These are phyloP conservation scores for Narcine bancroftii DNA, from an alignment of 2,113 vertebrate genomes.

Conservation along the genomic window DNA sequence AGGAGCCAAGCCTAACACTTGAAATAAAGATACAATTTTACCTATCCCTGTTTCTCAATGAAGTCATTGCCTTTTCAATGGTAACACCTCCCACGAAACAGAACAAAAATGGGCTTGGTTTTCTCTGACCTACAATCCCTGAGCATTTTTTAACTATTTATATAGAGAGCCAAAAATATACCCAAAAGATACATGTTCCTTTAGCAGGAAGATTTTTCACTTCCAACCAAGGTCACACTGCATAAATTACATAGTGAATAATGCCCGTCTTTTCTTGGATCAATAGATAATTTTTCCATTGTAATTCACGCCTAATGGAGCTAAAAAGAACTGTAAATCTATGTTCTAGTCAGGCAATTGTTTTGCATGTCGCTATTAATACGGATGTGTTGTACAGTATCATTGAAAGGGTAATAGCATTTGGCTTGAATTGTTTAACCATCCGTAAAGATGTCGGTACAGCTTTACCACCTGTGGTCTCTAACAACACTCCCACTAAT, in stretches of 20 bases:
- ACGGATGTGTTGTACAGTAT: neutral
- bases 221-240: neutral
- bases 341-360: neutral
- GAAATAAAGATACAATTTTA: neutral
- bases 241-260: neutral
- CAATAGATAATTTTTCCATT: neutral
- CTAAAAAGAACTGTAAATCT: neutral
- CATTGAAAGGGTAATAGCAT: conserved; percentile 3
- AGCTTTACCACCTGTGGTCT: neutral
- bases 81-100: neutral
- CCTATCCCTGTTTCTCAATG: neutral
- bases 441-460: neutral
- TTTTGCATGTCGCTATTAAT: neutral
- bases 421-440: neutral
- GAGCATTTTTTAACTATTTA: neutral
- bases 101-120: neutral
- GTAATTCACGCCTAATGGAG: neutral
- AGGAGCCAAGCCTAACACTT: neutral
- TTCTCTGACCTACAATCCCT: neutral
- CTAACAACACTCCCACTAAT: conserved; percentile 40
- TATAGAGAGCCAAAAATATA: neutral
- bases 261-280: neutral
- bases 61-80: neutral
- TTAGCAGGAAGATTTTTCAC: neutral
- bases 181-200: neutral